phyloP scores from a whole-genome alignment of 2,797 vertebrate genomes.

The Telmatherina bonti region DNA sequence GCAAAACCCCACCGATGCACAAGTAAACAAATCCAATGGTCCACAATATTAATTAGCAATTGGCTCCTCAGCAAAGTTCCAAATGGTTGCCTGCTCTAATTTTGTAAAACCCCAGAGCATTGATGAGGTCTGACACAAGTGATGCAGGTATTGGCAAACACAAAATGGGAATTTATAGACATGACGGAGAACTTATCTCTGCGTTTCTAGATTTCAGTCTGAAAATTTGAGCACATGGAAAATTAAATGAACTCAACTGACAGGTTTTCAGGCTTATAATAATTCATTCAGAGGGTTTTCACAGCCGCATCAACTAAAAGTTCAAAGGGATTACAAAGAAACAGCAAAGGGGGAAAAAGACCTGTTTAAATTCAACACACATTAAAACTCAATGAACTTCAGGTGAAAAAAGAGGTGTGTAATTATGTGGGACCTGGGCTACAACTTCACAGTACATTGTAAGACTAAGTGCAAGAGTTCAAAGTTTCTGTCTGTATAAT shows the following conservation, averaged over 20 bases:
- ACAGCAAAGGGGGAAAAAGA: constrained; percentile 18
- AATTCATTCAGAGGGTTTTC: constrained; percentile 15
- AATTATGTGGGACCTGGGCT: constrained; percentile 55
- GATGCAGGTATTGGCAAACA: neutral
- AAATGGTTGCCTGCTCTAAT: constrained; percentile 34
- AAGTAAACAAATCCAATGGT: constrained; percentile 39
- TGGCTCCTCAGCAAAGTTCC: constrained; percentile 11
- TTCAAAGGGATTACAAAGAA: constrained; percentile 21
- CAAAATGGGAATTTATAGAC: constrained; percentile 21
- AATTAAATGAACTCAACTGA: neutral
- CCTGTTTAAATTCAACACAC: constrained; percentile 24
- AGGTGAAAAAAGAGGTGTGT: constrained; percentile 30
- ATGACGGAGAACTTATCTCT: neutral
- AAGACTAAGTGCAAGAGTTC: constrained; percentile 39
- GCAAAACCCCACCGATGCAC: constrained; percentile 13
- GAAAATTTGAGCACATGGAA: neutral
- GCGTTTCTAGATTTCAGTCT: constrained; percentile 1
- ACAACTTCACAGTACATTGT: constrained; percentile 68
- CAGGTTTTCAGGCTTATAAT: neutral
- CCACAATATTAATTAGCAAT: constrained; percentile 25
- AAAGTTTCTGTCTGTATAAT: constrained; percentile 13
- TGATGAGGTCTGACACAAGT: constrained; percentile 12
- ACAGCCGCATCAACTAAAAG: constrained; percentile 19
- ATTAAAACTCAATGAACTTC: constrained; percentile 47
- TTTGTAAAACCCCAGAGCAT: constrained; percentile 18